Conservation (phyloP, 2,888 invertebrate genomes). For the Thyatira batis region DNA sequence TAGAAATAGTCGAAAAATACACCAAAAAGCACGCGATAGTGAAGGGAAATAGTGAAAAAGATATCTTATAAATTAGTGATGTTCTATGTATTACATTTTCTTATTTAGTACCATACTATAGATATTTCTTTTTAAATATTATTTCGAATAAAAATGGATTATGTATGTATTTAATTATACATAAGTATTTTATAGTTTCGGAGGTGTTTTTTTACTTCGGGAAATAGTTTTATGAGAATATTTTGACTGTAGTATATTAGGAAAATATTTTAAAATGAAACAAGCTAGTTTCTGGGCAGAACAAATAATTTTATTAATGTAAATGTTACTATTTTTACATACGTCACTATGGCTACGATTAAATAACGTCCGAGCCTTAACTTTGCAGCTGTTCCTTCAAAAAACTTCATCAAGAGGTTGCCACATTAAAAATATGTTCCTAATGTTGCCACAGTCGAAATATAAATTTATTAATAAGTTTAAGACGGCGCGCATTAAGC, state of each 20-base stretch:
- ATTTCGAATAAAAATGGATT: conserved; percentile 47
- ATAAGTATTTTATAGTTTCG: conserved; percentile 34
- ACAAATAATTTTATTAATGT: background rate
- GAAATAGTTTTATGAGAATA: conserved; percentile 12
- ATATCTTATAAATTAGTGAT: conserved; percentile 36
- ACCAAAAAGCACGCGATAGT: conserved; percentile 22
- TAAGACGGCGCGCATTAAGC: conserved; percentile 1
- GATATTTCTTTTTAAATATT: conserved; percentile 33
- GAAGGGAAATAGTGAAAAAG: conserved; percentile 26
- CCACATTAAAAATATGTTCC: background rate
- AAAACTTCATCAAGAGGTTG: background rate
- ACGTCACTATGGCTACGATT: no score
- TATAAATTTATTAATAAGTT: conserved; percentile 5
- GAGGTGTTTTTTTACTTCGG: conserved; percentile 20
- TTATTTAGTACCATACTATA: conserved; percentile 42
- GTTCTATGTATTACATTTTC: conserved; percentile 49
- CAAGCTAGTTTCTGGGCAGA: background rate
- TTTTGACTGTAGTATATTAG: conserved; percentile 24
- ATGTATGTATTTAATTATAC: conserved; percentile 45
- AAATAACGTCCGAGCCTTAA: no score
- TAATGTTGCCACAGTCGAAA: conserved; percentile 2
- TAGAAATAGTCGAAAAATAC: conserved; percentile 16
- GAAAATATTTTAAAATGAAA: background rate
- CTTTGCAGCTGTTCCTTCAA: background rate
- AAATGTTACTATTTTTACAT: no score